Evolutionary conservation across 2,888 invertebrate genomes (phyloP).

Genomic region (Limenitis camilla): DNA sequence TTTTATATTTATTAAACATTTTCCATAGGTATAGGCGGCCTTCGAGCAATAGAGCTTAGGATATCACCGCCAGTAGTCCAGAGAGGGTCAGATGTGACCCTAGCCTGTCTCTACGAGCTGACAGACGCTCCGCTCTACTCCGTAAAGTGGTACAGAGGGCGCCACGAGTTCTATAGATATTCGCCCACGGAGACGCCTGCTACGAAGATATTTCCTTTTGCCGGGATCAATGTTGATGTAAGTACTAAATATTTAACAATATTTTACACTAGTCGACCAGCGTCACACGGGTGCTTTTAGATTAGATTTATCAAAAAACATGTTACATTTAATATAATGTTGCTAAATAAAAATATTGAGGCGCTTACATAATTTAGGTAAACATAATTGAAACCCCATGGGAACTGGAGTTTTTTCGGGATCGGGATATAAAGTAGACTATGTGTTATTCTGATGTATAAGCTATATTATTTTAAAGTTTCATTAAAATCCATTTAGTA

Average conservation of each 20-base stretch:
- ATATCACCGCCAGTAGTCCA: slow-evolving; percentile 77
- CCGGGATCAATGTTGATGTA: slow-evolving; percentile 80
- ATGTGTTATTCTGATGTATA: too few species aligned
- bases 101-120: slow-evolving; percentile 77
- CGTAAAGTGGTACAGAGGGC: slow-evolving; percentile 81
- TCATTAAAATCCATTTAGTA: too few species aligned
- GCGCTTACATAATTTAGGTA: too few species aligned
- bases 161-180: slow-evolving; percentile 79
- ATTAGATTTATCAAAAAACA: too few species aligned
- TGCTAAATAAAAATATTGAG: too few species aligned
- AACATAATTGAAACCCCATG: too few species aligned
- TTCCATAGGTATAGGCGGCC: slow-evolving; percentile 61
- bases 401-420: too few species aligned
- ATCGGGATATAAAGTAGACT: too few species aligned
- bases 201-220: slow-evolving; percentile 78
- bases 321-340: too few species aligned
- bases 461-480: too few species aligned
- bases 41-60: slow-evolving; percentile 68
- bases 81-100: slow-evolving; percentile 73
- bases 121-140: slow-evolving; percentile 80
- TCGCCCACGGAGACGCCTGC: slow-evolving; percentile 78
- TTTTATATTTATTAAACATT: too few species aligned
- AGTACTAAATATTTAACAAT: slow-evolving; percentile 41
- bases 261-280: neutral
- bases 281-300: too few species aligned